Percentiles rank a stretch among this genome's conserved stretches.
Conservation (phyloP, 2,888 invertebrate genomes). For the Heteromyza rotundicornis region DNA sequence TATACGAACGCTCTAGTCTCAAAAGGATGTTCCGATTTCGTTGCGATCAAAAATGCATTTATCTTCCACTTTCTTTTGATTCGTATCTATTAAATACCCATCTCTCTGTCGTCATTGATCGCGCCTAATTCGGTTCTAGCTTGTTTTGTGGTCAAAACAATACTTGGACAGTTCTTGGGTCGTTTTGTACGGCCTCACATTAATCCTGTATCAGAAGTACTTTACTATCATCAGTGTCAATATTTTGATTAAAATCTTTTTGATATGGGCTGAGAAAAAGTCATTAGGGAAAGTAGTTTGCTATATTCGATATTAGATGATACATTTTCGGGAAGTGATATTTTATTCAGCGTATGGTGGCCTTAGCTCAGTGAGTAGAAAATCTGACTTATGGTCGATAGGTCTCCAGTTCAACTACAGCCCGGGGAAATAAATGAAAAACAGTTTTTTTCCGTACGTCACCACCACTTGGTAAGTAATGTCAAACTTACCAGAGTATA, state of each 20-base stretch:
- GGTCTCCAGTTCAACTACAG: no score
- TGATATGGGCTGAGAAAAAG: background rate
- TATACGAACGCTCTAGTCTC: conserved; percentile 1
- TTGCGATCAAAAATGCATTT: conserved; percentile 52
- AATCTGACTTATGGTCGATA: no score
- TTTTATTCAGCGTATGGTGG: no score
- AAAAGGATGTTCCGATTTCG: conserved; percentile 13
- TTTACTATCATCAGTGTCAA: conserved; percentile 39
- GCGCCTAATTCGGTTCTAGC: background rate
- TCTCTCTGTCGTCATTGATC: conserved; percentile 2
- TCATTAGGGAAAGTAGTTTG: background rate
- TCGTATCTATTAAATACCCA: conserved; percentile 7
- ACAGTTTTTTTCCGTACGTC: no score
- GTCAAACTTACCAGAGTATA: no score
- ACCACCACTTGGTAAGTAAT: no score
- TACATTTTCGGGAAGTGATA: no score
- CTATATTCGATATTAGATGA: no score
- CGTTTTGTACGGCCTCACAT: no score
- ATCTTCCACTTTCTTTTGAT: conserved; percentile 41
- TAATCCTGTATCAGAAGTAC: background rate
- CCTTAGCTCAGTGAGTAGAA: no score
- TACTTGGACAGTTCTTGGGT: background rate
- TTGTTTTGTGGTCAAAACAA: background rate
- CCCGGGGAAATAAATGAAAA: no score
- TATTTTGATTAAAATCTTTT: conserved; percentile 38